Evolutionary conservation across 2,888 invertebrate species (phyloP).

Genomic region (Rotaria macrura): DNA sequence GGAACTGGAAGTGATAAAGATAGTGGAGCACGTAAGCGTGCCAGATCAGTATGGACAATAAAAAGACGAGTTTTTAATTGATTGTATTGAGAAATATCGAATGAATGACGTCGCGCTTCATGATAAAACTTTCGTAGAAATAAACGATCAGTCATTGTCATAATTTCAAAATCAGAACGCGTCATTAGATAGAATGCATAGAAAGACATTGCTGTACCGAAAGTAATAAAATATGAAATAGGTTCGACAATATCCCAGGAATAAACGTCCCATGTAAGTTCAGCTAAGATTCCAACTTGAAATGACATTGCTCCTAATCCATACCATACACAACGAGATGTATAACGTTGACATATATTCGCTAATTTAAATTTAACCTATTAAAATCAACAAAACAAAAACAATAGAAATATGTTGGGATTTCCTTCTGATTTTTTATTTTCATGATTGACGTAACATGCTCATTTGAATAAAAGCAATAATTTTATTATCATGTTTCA

Average conservation of each 20-base stretch:
- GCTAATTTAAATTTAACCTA: conserved; percentile 56
- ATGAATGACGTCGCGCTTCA: conserved; percentile 69
- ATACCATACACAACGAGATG: conserved; percentile 59
- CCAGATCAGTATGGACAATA: conserved; percentile 62
- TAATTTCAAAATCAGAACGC: conserved; percentile 51
- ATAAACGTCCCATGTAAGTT: conserved; percentile 99
- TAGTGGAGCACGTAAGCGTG: not conserved
- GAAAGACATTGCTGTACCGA: conserved; percentile 83
- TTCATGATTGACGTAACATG: not conserved
- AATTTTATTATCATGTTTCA: not conserved
- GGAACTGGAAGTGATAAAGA: not conserved
- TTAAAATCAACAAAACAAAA: not conserved
- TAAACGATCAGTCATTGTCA: conserved; percentile 59
- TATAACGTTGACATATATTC: conserved; percentile 51
- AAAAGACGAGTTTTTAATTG: conserved; percentile 62
- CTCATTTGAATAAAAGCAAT: not conserved
- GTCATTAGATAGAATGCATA: conserved; percentile 92
- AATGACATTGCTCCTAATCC: conserved; percentile 85
- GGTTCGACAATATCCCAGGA: conserved; percentile 60
- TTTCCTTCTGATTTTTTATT: too few species aligned
- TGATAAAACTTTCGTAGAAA: conserved; percentile 74
- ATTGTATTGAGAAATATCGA: conserved; percentile 76
- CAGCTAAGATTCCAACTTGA: conserved; percentile 86
- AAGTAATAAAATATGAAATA: conserved; percentile 88
- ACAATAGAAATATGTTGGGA: too few species aligned